Percentiles rank a stretch among this genome's conserved stretches.
These are phyloP conservation scores for Pogonophryne albipinna DNA, from an alignment of 2,797 vertebrate species.

Conservation along the genomic window DNA sequence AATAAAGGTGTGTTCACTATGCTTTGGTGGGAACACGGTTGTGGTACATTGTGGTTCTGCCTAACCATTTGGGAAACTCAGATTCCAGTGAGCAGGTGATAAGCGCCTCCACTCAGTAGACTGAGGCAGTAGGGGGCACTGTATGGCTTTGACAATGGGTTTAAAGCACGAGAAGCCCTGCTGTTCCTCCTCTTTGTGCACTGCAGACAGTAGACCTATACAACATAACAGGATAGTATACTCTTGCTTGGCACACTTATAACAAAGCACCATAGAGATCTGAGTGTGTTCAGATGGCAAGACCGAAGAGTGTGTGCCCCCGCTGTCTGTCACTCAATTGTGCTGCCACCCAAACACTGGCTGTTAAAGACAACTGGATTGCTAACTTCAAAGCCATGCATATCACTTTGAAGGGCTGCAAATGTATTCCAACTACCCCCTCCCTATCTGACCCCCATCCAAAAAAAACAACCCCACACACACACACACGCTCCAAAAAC, in stretches of 20 bases:
- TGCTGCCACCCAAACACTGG: constrained; percentile 64
- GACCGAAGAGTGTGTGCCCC: constrained; percentile 19
- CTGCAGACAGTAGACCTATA: constrained; percentile 35
- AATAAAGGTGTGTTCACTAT: background rate
- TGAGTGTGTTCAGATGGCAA: constrained; percentile 12
- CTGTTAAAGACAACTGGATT: constrained; percentile 82
- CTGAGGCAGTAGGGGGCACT: constrained; percentile 86
- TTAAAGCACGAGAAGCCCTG: constrained; percentile 32
- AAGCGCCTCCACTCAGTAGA: constrained; percentile 33
- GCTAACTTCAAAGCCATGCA: constrained; percentile 85
- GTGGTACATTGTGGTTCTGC: background rate
- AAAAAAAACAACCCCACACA: constrained; percentile 43
- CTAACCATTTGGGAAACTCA: constrained; percentile 20
- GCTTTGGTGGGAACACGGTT: constrained; percentile 3
- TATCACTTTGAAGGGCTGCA: constrained; percentile 83
- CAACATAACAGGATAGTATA: constrained; percentile 34
- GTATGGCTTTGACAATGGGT: constrained; percentile 79
- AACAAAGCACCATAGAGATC: constrained; percentile 9
- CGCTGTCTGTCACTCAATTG: constrained; percentile 59
- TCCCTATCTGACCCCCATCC: constrained; percentile 68
- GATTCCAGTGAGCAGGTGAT: constrained; percentile 21
- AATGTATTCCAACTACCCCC: constrained; percentile 70
- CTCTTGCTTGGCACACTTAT: constrained; percentile 15
- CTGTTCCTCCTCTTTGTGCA: constrained; percentile 31
- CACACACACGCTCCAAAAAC: constrained; percentile 47